A percentile compares a stretch with the other conserved stretches of the same genome.
These are phyloP conservation scores for Ceratitis capitata DNA, from an alignment of 1,140 invertebrate genomes.

Conservation along the genomic window DNA sequence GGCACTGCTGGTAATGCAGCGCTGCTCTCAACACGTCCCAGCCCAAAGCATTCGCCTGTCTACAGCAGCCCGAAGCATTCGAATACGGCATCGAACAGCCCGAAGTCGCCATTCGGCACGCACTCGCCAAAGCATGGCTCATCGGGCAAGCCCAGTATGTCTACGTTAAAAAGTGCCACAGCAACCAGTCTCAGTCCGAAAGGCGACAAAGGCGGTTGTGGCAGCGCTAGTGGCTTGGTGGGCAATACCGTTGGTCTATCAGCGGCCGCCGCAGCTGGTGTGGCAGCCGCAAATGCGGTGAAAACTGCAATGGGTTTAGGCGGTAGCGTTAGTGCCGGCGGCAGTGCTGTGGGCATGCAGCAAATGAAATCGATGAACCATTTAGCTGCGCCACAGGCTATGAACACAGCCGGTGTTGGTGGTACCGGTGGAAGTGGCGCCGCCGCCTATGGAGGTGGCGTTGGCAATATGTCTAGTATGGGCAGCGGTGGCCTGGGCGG, in stretches of 20 bases:
- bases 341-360: conserved; percentile 48
- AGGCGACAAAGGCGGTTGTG: conserved; percentile 44
- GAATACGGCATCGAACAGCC: conserved; percentile 68
- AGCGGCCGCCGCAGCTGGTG: conserved; percentile 35
- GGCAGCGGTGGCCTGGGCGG: conserved; percentile 41
- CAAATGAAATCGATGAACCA: conserved; percentile 47
- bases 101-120: conserved; percentile 71
- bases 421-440: neutral
- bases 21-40: conserved; percentile 70
- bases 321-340: too few species aligned
- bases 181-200: conserved; percentile 46
- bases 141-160: conserved; percentile 89
- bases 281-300: conserved; percentile 46
- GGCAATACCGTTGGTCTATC: neutral
- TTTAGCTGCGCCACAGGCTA: conserved; percentile 33
- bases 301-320: conserved; percentile 4
- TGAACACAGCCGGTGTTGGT: conserved; percentile 44
- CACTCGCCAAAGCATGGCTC: conserved; percentile 79
- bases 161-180: conserved; percentile 81
- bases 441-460: neutral
- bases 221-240: conserved; percentile 46
- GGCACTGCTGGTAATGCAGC: neutral
- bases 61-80: conserved; percentile 79
- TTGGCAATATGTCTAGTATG: conserved; percentile 46
- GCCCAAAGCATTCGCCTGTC: conserved; percentile 80